Evolutionary conservation across 2,888 invertebrate species (phyloP).

Genomic region (Xestia xanthographa): DNA sequence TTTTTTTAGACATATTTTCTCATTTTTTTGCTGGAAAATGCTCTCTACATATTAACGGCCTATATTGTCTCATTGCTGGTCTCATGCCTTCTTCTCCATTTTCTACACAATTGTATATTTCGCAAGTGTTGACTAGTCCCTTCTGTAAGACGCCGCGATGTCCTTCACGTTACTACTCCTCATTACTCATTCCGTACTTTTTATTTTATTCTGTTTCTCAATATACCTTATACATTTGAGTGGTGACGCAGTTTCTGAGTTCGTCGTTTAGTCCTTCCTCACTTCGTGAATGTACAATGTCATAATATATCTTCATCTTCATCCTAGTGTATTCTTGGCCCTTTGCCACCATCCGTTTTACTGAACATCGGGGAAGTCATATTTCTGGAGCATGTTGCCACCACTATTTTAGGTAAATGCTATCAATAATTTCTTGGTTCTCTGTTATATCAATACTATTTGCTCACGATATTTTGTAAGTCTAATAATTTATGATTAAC

Average conservation of each 20-base stretch:
- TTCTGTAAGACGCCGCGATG: neutral
- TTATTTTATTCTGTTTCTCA: conserved; percentile 6
- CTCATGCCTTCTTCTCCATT: neutral
- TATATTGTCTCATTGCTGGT: neutral
- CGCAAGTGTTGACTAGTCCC: neutral
- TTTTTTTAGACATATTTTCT: no score
- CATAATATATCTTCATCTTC: conserved; percentile 61
- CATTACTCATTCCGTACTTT: neutral
- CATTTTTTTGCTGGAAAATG: neutral
- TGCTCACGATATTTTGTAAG: neutral
- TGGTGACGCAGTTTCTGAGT: conserved; percentile 40
- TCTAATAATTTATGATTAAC: neutral
- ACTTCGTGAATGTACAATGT: conserved; percentile 54
- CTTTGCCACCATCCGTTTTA: conserved; percentile 53
- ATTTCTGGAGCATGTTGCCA: conserved; percentile 58
- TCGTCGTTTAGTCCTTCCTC: conserved; percentile 46
- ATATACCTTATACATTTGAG: conserved; percentile 19
- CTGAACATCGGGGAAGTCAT: conserved; percentile 55
- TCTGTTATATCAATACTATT: conserved; percentile 13
- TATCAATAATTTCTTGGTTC: conserved; percentile 52
- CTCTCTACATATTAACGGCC: neutral
- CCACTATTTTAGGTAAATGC: conserved; percentile 54
- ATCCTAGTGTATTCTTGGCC: conserved; percentile 61
- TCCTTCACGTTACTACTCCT: neutral
- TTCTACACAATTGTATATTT: neutral